Base-by-base conservation (phyloP, 2,797 vertebrate species). In the Tauraco hartlaubi region DNA sequence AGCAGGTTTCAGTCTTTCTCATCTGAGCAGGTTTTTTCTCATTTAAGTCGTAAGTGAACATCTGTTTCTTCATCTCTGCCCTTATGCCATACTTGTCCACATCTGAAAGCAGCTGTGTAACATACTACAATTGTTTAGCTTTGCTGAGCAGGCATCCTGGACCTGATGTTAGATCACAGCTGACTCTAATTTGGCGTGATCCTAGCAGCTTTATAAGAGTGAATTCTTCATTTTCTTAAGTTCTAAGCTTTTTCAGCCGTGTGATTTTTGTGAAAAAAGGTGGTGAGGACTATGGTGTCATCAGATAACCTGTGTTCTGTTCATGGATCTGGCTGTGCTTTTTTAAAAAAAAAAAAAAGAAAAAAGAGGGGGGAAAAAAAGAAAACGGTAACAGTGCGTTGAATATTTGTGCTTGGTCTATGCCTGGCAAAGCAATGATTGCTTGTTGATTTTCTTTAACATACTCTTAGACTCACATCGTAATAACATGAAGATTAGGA, bases 41-140 rank as follows among this genome's bases (percentile, higher is more conserved):
- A 52, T 94, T 94, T 82, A 82, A 77, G 85, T 89, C 20, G 0
- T 88, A 95, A 96, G 85, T 83, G 77, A 95, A 62, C 85, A 94
- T 90, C 85, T 93, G 92, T 88, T 95, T 92, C 92, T 94, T 95
- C 94, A 83, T 95, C 93, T 81, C 69, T 92, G 56, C 62, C 86
- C 68, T 91, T 88, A 49, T 93, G 91, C 62, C 72, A 68, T 72
- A 85, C 66, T 74, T 91, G 76, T 92, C 94, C 66, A 77, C 86
- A 91, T 90, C 86, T 92, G 88, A 96, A 88, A 95, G 92, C 82
- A 94, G 90, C 88, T 88, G 88, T n/a, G 5, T 67, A 81, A 92
- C 87, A 46, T n/a, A 33, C 66, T 33, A 25, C 78, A 71, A 15
- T 86, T 91, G 82, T 77, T 85, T 73, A 67, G 61, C 74, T 95